phyloP scores from a whole-genome alignment of 2,888 invertebrate species.

The Synergus itoensis region DNA sequence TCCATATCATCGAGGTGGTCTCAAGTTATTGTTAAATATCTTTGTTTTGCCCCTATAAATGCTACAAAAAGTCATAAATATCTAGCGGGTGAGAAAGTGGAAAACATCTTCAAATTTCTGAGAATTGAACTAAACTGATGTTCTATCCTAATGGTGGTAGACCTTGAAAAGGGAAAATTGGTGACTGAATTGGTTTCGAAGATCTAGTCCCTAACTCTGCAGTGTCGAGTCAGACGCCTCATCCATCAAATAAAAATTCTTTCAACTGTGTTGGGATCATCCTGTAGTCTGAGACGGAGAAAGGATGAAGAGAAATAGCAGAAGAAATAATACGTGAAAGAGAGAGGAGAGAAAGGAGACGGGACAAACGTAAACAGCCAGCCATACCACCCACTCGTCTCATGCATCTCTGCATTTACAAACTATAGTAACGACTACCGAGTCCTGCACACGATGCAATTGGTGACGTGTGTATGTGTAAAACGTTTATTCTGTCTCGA shows the following conservation, averaged over 20 bases:
- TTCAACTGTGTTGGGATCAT: neutral
- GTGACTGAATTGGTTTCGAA: neutral
- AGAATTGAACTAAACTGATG: neutral
- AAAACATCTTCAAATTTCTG: neutral
- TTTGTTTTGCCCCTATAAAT: neutral
- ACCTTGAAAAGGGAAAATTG: neutral
- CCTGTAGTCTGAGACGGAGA: constrained; percentile 35
- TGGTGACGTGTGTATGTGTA: constrained; percentile 23
- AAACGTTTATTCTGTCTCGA: constrained; percentile 15
- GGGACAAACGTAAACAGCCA: constrained; percentile 38
- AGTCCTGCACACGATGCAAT: constrained; percentile 30
- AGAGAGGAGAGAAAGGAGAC: constrained; percentile 42
- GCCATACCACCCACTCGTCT: constrained; percentile 44
- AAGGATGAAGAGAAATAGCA: constrained; percentile 28
- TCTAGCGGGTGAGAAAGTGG: neutral
- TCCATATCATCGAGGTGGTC: neutral
- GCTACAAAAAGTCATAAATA: neutral
- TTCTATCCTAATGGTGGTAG: neutral
- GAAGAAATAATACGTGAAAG: constrained; percentile 16
- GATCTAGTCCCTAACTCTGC: neutral
- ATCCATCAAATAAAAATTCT: constrained; percentile 9
- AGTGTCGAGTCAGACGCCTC: neutral
- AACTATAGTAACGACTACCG: constrained; percentile 26
- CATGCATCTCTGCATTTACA: constrained; percentile 29
- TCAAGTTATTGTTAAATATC: neutral